These are phyloP conservation scores for Arrhamphus sclerolepis DNA, from an alignment of 2,797 vertebrate genomes.

Conservation along the genomic window DNA sequence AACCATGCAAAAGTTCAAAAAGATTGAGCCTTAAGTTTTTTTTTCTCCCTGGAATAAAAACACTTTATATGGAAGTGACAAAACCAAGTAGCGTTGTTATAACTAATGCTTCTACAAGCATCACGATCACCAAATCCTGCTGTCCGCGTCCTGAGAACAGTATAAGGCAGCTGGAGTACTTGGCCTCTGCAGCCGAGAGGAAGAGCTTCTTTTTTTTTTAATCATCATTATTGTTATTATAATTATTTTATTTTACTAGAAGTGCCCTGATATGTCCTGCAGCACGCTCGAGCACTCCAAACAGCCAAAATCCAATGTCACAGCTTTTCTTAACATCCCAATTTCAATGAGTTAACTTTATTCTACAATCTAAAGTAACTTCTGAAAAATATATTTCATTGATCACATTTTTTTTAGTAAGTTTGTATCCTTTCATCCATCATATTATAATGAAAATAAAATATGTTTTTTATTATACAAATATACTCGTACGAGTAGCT, in stretches of 20 bases:
- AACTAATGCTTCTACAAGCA: background rate
- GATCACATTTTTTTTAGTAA: slow-evolving; percentile 31
- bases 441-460: slow-evolving; percentile 26
- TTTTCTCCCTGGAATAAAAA: slow-evolving; percentile 44
- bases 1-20: slow-evolving; percentile 49
- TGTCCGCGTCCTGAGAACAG: slow-evolving; percentile 57
- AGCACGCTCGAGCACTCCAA: background rate
- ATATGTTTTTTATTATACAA: slow-evolving; percentile 30
- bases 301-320: slow-evolving; percentile 16
- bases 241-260: no score
- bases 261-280: slow-evolving; percentile 11
- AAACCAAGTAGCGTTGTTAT: slow-evolving; percentile 1
- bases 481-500: slow-evolving; percentile 51
- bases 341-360: slow-evolving; percentile 38
- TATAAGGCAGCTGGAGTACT: slow-evolving; percentile 48
- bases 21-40: background rate
- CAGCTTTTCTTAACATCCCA: background rate
- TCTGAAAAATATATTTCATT: slow-evolving; percentile 33
- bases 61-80: slow-evolving; percentile 34
- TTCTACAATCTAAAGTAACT: slow-evolving; percentile 34
- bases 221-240: no score
- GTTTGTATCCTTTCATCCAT: slow-evolving; percentile 19
- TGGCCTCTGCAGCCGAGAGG: no score
- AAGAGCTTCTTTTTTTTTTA: no score
- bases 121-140: slow-evolving; percentile 30